phyloP scores from a whole-genome alignment of 2,113 vertebrate species.

The Machaerirhynchus nigripectus region DNA sequence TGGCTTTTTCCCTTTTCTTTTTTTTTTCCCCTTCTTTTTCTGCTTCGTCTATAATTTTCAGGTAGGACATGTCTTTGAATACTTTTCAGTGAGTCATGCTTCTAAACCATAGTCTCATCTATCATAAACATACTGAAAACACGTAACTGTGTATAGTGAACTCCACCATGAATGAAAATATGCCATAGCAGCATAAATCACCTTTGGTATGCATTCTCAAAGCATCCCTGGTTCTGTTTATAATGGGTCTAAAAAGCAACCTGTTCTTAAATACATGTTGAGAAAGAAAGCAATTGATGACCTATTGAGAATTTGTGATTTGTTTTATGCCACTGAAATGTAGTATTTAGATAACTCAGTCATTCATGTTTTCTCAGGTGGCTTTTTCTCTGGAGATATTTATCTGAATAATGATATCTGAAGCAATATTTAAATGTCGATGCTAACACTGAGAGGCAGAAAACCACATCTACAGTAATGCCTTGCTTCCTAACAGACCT shows the following conservation, averaged over 20 bases:
- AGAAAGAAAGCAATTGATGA: not conserved
- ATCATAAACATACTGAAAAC: not conserved
- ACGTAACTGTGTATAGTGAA: not conserved
- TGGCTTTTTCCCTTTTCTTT: not conserved
- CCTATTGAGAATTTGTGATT: not conserved
- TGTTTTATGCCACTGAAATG: not conserved
- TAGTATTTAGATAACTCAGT: not conserved
- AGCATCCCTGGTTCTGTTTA: not conserved
- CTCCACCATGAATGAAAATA: not conserved
- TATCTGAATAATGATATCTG: too few species aligned
- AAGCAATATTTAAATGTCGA: not conserved
- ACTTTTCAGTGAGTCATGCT: not conserved
- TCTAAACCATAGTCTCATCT: not conserved
- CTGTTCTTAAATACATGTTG: not conserved
- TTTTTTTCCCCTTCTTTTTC: not conserved
- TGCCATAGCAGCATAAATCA: not conserved
- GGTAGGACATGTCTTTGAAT: constrained; percentile 33
- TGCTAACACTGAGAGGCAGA: not conserved
- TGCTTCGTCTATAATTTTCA: constrained; percentile 1
- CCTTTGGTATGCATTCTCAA: not conserved
- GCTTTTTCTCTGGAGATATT: constrained; percentile 30
- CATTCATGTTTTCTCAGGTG: constrained; percentile 10
- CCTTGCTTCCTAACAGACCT: constrained; percentile 45
- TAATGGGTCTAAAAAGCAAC: not conserved
- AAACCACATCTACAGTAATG: not conserved